phyloP scores from a whole-genome alignment of 2,797 vertebrate species.

The Dicrostonyx torquatus region DNA sequence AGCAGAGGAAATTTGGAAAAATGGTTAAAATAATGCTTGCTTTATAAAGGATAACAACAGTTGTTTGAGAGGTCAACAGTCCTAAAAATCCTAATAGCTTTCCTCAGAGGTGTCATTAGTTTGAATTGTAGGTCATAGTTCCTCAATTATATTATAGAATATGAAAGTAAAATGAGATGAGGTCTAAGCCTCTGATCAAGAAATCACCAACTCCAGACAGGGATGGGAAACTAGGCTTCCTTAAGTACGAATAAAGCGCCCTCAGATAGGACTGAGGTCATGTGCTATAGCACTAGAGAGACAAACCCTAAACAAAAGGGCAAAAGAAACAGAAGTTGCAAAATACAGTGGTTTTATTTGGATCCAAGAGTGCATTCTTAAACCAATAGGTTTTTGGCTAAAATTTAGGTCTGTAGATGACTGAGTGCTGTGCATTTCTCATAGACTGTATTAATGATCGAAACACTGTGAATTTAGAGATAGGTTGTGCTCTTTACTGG shows the following conservation, averaged over 20 bases:
- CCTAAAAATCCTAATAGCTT: neutral
- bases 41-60: neutral
- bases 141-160: neutral
- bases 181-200: neutral
- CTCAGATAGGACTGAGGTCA: neutral
- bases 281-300: neutral
- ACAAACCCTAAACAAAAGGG: neutral
- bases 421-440: neutral
- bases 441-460: too few species aligned
- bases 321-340: neutral
- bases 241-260: too few species aligned
- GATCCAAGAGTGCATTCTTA: neutral
- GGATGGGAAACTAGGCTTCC: neutral
- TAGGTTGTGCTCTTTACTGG: neutral
- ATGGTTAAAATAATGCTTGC: neutral
- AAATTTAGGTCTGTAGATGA: neutral
- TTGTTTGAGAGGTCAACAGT: neutral
- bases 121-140: neutral
- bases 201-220: neutral
- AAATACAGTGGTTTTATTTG: neutral
- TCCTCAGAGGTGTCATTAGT: neutral
- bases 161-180: neutral
- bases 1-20: neutral
- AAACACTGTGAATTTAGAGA: neutral
- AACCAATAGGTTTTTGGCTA: neutral